Evolutionary conservation across 1,140 invertebrate species (phyloP).

Genomic region (Venturia canescens): DNA sequence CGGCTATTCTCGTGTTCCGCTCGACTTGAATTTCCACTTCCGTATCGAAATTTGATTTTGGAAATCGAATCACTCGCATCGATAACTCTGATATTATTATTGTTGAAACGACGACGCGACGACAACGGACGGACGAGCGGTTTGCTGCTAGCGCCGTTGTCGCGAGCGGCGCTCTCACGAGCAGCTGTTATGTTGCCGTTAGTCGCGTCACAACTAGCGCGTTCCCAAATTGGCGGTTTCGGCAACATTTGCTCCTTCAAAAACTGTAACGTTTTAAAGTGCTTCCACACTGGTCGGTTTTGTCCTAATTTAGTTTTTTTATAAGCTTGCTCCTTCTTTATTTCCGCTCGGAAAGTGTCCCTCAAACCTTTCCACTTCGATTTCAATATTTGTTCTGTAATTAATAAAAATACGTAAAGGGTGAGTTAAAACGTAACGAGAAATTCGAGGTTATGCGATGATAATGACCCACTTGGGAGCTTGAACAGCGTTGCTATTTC

Average conservation of each 20-base stretch:
- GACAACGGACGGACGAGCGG: neutral
- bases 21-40: neutral
- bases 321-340: constrained; percentile 74
- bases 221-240: constrained; percentile 72
- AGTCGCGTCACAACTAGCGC: constrained; percentile 24
- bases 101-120: neutral
- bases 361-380: constrained; percentile 76
- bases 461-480: constrained; percentile 69
- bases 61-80: neutral
- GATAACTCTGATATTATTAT: neutral
- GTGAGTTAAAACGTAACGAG: neutral
- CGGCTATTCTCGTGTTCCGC: constrained; percentile 16
- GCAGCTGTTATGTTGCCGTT: neutral
- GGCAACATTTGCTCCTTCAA: constrained; percentile 75
- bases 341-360: constrained; percentile 75
- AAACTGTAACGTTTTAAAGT: constrained; percentile 72
- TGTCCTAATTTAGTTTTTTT: constrained; percentile 69
- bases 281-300: constrained; percentile 72
- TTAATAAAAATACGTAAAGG: neutral
- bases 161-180: neutral
- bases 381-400: constrained; percentile 72
- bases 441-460: constrained; percentile 6
- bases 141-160: neutral
- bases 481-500: constrained; percentile 74
- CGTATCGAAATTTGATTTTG: neutral